Percentiles rank a stretch among this genome's conserved stretches.
Conservation (phyloP, 2,888 invertebrate species). For the Pheosia tremula region DNA sequence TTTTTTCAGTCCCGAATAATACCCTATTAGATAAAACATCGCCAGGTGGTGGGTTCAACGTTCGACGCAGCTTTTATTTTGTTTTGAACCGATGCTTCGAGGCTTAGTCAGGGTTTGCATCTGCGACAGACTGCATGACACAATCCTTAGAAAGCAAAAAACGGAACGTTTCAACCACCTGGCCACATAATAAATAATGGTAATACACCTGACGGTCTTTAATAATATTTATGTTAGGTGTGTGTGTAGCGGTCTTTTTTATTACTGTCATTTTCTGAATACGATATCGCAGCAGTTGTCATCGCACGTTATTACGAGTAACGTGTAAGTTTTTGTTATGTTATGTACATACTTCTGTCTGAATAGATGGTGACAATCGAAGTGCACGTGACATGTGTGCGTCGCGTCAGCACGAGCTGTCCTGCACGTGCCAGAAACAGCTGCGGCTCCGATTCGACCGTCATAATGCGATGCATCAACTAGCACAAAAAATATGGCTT, state of each 20-base stretch:
- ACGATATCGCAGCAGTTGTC: too few species aligned
- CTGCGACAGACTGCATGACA: slow-evolving; percentile 31
- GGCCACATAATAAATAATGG: too few species aligned
- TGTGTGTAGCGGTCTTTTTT: too few species aligned
- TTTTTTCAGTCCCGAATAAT: slow-evolving; percentile 13
- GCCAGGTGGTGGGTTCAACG: slow-evolving; percentile 79
- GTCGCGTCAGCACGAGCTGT: slow-evolving; percentile 32
- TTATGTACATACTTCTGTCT: too few species aligned
- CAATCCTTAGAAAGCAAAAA: background rate
- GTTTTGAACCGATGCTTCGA: slow-evolving; percentile 61
- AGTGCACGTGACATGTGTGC: slow-evolving; percentile 31
- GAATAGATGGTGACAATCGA: slow-evolving; percentile 9
- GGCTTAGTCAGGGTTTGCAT: slow-evolving; percentile 52
- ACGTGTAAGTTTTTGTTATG: too few species aligned
- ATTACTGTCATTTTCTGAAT: too few species aligned
- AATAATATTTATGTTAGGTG: too few species aligned
- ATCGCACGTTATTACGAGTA: too few species aligned
- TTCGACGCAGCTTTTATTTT: slow-evolving; percentile 68
- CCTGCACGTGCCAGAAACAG: slow-evolving; percentile 51
- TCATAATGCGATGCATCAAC: slow-evolving; percentile 18
- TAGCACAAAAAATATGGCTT: slow-evolving; percentile 8
- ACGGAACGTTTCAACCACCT: background rate
- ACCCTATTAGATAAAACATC: slow-evolving; percentile 52
- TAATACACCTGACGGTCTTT: too few species aligned
- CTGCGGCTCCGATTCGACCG: slow-evolving; percentile 35